Evolutionary conservation across 2,113 vertebrate genomes (phyloP).

Genomic region (Peromyscus polionotus): DNA sequence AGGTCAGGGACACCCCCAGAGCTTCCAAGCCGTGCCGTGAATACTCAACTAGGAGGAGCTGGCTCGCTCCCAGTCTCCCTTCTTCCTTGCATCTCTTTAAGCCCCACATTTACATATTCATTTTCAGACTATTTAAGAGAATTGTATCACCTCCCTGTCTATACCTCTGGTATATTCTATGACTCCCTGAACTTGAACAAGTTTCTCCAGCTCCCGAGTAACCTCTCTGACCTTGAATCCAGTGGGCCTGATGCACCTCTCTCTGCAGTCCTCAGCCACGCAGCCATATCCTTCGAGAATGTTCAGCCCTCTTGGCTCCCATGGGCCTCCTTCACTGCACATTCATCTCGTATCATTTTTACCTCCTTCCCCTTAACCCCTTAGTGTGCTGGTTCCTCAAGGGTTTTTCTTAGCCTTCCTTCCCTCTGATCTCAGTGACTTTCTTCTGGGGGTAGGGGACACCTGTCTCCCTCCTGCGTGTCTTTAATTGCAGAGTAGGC

Average conservation of each 20-base stretch:
- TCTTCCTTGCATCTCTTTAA: neutral
- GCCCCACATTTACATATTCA: neutral
- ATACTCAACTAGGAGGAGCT: neutral
- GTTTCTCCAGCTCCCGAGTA: neutral
- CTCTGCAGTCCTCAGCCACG: too few relatives aligned
- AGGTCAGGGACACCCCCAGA: neutral
- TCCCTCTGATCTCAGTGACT: neutral
- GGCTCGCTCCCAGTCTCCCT: neutral
- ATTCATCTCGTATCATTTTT: neutral
- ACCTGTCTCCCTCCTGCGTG: neutral
- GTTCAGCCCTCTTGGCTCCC: neutral
- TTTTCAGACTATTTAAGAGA: neutral
- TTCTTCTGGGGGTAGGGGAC: neutral
- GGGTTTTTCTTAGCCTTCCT: neutral
- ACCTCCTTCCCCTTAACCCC: neutral
- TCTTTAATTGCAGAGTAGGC: neutral
- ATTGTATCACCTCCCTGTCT: neutral
- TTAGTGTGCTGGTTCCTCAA: neutral
- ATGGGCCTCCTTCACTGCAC: rapidly evolving
- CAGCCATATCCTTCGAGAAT: neutral
- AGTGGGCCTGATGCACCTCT: too few relatives aligned
- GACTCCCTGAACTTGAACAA: neutral
- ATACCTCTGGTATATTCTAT: neutral
- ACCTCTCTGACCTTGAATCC: neutral
- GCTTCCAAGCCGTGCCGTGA: neutral